Evolutionary conservation across 2,797 vertebrate species (phyloP).

Genomic region (Aphelocoma californica): DNA sequence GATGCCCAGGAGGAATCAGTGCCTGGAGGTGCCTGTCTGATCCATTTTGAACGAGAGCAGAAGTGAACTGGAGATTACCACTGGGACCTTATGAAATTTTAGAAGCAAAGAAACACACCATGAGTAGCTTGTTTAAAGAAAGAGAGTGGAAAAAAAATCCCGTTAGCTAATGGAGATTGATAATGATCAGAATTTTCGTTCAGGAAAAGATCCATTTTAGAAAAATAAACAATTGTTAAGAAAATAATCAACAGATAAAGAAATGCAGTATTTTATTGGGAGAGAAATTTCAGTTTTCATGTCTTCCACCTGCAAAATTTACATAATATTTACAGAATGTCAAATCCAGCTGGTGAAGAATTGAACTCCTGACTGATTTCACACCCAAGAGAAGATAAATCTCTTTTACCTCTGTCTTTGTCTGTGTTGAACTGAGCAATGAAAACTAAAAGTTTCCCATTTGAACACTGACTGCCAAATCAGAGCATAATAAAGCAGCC

Average conservation of each 20-base stretch:
- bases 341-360: not conserved
- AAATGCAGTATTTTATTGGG: not conserved
- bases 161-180: rapidly evolving
- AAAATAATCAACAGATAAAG: not conserved
- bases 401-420: not conserved
- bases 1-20: not conserved
- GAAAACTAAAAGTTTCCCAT: not conserved
- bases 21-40: not conserved
- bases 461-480: not conserved
- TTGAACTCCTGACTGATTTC: not conserved
- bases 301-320: not conserved
- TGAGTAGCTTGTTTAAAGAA: not conserved
- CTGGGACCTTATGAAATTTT: not conserved
- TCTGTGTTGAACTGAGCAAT: not conserved
- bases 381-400: not conserved
- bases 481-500: not conserved
- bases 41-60: not conserved
- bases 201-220: not conserved
- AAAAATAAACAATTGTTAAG: not conserved
- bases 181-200: not conserved
- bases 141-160: not conserved
- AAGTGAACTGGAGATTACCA: not conserved
- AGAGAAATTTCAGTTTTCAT: not conserved
- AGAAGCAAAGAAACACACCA: not conserved
- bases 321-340: not conserved